phyloP scores from a whole-genome alignment of 1,140 invertebrate species.

The Drosophila fuyamai region DNA sequence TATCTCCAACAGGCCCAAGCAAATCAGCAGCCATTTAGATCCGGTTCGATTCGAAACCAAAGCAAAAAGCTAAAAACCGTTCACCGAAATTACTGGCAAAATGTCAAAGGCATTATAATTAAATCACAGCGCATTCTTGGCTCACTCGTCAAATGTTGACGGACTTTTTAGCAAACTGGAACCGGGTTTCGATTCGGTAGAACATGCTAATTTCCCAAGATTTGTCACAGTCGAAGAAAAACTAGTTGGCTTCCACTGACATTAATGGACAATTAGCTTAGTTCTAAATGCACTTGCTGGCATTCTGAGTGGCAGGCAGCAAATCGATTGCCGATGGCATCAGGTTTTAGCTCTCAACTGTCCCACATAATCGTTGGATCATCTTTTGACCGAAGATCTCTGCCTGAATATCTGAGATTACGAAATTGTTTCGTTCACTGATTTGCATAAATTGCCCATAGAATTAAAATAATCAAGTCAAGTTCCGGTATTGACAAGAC shows the following conservation, averaged over 20 bases:
- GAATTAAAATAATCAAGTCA: conserved; percentile 42
- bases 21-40: conserved; percentile 72
- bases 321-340: conserved; percentile 30
- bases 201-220: conserved; percentile 46
- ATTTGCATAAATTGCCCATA: conserved; percentile 64
- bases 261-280: conserved; percentile 72
- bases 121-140: conserved; percentile 35
- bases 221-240: conserved; percentile 45
- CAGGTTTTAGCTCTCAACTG: conserved; percentile 9
- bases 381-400: conserved; percentile 8
- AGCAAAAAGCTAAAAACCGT: conserved; percentile 38
- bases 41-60: conserved; percentile 68
- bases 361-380: conserved; percentile 30
- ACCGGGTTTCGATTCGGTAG: conserved; percentile 29
- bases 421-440: conserved; percentile 26
- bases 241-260: conserved; percentile 56
- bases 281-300: conserved; percentile 48
- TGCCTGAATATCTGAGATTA: conserved; percentile 22
- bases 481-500: conserved; percentile 60
- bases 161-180: conserved; percentile 18
- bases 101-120: conserved; percentile 76
- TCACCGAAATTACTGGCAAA: conserved; percentile 48
- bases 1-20: conserved; percentile 32
- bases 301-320: conserved; percentile 37
- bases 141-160: conserved; percentile 35